A percentile compares a stretch with the other conserved stretches of the same genome.
These are phyloP conservation scores for Minunthozetes semirufus DNA, from an alignment of 2,888 invertebrate genomes.

Conservation along the genomic window DNA sequence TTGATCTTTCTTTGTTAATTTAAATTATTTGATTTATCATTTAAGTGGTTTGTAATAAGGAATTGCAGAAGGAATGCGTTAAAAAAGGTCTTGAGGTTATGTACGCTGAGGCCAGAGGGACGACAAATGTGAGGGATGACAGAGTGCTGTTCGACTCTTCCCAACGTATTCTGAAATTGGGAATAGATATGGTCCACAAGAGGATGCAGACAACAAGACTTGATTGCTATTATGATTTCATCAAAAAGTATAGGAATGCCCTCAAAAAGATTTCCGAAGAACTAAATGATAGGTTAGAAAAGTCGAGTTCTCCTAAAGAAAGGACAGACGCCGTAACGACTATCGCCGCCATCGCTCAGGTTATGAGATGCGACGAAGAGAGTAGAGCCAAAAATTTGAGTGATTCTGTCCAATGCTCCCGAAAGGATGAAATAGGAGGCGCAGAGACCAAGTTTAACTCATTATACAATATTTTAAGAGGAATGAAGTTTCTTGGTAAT, in stretches of 20 bases:
- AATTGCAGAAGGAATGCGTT: not conserved
- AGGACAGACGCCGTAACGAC: not conserved
- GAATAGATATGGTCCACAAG: not conserved
- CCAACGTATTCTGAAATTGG: not conserved
- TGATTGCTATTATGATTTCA: conserved; percentile 8
- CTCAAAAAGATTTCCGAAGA: not conserved
- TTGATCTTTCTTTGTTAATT: too few species aligned
- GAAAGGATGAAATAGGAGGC: not conserved
- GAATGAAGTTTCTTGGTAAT: not conserved
- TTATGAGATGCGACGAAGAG: not conserved
- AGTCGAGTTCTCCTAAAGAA: not conserved
- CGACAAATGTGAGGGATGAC: not conserved
- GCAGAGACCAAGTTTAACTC: conserved; percentile 1
- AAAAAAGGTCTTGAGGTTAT: not conserved
- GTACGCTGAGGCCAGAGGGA: not conserved
- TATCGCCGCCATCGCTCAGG: not conserved
- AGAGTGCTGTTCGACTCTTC: not conserved
- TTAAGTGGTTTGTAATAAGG: not conserved
- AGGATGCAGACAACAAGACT: not conserved
- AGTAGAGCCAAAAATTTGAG: not conserved
- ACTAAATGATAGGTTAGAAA: not conserved
- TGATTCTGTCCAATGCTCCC: not conserved
- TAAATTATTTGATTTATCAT: too few species aligned
- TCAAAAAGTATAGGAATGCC: not conserved
- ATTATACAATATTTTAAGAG: not conserved